Percentiles rank a stretch among this genome's conserved stretches.
phyloP scores from a whole-genome alignment of 2,797 vertebrate genomes.

The Triplophysa bombifrons region DNA sequence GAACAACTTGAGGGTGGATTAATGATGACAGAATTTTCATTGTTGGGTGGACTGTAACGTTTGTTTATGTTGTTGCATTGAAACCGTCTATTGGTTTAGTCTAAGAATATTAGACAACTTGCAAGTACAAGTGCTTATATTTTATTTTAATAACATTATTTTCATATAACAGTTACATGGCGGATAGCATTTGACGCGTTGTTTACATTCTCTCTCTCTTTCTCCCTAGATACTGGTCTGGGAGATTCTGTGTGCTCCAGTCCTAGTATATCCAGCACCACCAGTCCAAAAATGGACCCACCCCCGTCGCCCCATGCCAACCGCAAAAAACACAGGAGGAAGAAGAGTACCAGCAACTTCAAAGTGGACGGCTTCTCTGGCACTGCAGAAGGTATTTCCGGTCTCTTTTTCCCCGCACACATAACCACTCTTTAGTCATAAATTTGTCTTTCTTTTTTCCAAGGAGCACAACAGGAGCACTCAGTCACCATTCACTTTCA shows the following conservation, averaged over 20 bases:
- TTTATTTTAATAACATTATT: no score
- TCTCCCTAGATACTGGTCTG: constrained; percentile 83
- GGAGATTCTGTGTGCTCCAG: constrained; percentile 94
- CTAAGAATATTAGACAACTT: no score
- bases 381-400: constrained; percentile 88
- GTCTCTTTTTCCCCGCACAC: background rate
- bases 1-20: no score
- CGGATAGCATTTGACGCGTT: constrained; percentile 4
- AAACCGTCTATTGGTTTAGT: no score
- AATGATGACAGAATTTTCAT: no score
- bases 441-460: no score
- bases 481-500: no score
- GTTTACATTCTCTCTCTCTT: constrained; percentile 27
- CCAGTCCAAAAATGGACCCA: constrained; percentile 94
- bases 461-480: no score
- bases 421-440: no score
- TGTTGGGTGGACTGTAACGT: no score
- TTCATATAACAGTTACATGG: no score
- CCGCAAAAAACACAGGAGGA: constrained; percentile 96
- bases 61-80: no score
- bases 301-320: constrained; percentile 96
- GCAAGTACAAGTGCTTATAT: background rate
- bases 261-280: constrained; percentile 92
- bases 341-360: constrained; percentile 99
- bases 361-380: constrained; percentile 91